Evolutionary conservation across 1,140 invertebrate genomes (phyloP).

Genomic region (Sinella curviseta): DNA sequence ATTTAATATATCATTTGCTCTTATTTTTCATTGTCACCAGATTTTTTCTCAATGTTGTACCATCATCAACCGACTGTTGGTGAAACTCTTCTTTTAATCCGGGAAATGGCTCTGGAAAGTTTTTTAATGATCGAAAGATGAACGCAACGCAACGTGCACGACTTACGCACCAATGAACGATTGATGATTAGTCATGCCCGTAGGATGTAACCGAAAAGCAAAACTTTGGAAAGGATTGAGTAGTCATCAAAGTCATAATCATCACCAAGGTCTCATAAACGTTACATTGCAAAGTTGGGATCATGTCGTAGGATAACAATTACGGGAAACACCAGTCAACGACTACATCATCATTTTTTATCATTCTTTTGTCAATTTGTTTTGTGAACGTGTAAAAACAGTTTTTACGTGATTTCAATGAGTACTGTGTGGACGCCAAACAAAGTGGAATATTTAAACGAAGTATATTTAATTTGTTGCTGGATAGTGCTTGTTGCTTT

Average conservation of each 20-base stretch:
- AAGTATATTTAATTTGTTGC: too few species aligned
- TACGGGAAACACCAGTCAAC: too few species aligned
- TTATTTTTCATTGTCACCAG: too few species aligned
- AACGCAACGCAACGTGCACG: not conserved
- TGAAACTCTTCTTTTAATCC: not conserved
- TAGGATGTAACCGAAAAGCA: too few species aligned
- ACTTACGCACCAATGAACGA: not conserved
- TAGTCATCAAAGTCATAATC: not conserved
- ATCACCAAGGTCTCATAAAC: not conserved
- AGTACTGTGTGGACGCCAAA: too few species aligned
- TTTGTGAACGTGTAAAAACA: not conserved
- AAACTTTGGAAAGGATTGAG: too few species aligned
- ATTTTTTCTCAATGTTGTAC: not conserved
- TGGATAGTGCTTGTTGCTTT: not conserved
- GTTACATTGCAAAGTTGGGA: not conserved
- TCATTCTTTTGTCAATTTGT: not conserved
- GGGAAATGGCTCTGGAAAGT: not conserved
- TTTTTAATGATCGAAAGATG: not conserved
- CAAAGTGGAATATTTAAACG: too few species aligned
- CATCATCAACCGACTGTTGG: not conserved
- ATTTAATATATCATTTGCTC: too few species aligned
- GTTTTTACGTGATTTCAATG: too few species aligned
- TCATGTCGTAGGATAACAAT: too few species aligned
- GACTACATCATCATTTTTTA: too few species aligned
- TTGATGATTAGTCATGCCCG: too few species aligned